phyloP scores from a whole-genome alignment of 2,888 invertebrate genomes.

The Cryptus armator region DNA sequence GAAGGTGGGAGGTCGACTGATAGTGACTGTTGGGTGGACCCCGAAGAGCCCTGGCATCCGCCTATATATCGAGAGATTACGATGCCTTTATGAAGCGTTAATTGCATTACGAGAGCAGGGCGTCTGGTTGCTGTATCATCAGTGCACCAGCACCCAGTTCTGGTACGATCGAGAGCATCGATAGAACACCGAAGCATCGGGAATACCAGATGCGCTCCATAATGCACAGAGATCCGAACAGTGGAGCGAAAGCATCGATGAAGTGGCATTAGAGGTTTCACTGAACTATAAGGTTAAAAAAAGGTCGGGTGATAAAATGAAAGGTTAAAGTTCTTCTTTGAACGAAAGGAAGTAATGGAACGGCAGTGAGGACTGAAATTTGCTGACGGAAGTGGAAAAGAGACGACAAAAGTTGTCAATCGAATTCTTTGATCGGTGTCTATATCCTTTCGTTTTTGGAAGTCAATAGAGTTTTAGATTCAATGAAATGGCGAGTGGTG shows the following conservation, averaged over 20 bases:
- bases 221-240: not conserved
- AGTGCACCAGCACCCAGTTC: constrained; percentile 10
- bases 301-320: too few species aligned
- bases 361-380: not conserved
- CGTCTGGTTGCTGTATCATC: constrained; percentile 53
- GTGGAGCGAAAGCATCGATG: constrained; percentile 6
- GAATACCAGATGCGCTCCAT: constrained; percentile 22
- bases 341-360: not conserved
- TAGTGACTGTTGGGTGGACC: constrained; percentile 19
- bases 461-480: too few species aligned
- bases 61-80: constrained; percentile 71
- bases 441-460: too few species aligned
- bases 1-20: constrained; percentile 33
- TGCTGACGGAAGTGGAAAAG: not conserved
- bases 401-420: too few species aligned
- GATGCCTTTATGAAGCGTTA: constrained; percentile 77
- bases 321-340: too few species aligned
- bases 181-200: constrained; percentile 9
- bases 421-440: too few species aligned
- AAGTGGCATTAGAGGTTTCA: constrained; percentile 2
- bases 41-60: constrained; percentile 33
- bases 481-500: too few species aligned
- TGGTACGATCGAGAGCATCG: constrained; percentile 13
- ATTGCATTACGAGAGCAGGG: constrained; percentile 74
- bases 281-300: not conserved